A percentile compares a stretch with the other conserved stretches of the same genome.
phyloP scores from a whole-genome alignment of 2,888 invertebrate genomes.

The Drosophila cognata region DNA sequence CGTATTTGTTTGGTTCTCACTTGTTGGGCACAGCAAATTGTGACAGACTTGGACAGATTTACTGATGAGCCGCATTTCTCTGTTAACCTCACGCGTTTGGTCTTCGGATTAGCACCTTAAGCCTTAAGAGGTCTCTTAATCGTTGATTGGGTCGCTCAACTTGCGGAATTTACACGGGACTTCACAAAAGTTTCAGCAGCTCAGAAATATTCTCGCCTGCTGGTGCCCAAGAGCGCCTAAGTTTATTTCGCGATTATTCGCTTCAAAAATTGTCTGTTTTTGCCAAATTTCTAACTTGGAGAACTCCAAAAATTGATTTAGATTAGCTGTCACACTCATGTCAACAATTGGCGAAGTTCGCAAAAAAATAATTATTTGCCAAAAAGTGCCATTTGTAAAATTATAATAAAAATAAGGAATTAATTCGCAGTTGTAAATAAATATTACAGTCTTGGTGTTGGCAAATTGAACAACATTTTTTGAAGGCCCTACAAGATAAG shows the following conservation, averaged over 20 bases:
- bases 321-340: neutral
- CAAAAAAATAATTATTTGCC: neutral
- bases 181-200: neutral
- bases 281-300: neutral
- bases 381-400: neutral
- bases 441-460: neutral
- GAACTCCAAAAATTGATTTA: neutral
- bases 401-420: neutral
- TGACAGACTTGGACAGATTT: constrained; percentile 32
- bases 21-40: constrained; percentile 21
- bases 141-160: constrained; percentile 6
- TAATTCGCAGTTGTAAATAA: neutral
- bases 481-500: neutral
- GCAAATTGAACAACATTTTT: neutral
- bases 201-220: neutral
- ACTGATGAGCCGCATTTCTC: constrained; percentile 16
- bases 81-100: neutral
- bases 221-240: neutral
- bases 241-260: no score
- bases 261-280: no score
- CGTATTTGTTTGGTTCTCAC: constrained; percentile 23
- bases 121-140: neutral
- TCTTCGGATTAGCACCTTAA: constrained; percentile 1
- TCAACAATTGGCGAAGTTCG: neutral
- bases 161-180: neutral